Conservation (phyloP, 1,140 invertebrate species). For the Ganaspis sp. region DNA sequence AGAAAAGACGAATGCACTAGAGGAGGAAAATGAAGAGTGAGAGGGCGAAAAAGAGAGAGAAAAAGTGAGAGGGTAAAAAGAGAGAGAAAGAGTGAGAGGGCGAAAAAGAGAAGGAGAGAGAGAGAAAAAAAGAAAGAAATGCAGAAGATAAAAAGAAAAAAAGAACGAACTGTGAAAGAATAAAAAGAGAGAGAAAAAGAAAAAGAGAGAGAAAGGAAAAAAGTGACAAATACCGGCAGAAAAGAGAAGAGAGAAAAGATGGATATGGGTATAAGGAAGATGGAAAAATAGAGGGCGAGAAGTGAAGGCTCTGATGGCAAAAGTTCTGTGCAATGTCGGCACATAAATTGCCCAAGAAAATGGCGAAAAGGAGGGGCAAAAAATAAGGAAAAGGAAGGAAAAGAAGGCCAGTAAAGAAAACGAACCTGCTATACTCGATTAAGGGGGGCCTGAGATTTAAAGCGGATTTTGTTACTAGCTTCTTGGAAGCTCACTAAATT, state of each 20-base stretch:
- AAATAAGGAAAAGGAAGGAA: conserved; percentile 40
- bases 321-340: conserved; percentile 43
- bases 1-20: neutral
- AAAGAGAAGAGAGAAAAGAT: neutral
- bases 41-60: neutral
- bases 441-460: conserved; percentile 25
- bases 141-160: neutral
- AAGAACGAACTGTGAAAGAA: too few species aligned
- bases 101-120: neutral
- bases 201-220: conserved; percentile 7
- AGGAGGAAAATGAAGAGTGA: neutral
- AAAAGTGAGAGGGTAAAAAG: neutral
- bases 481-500: conserved; percentile 8
- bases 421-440: conserved; percentile 31
- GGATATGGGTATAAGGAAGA: conserved; percentile 3
- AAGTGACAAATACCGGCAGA: neutral
- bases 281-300: conserved; percentile 34
- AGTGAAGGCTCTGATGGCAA: conserved; percentile 47
- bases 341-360: conserved; percentile 50
- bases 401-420: conserved; percentile 17
- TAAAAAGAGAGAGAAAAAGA: neutral
- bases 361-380: conserved; percentile 28
- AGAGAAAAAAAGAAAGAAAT: neutral
- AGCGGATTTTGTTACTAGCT: conserved; percentile 21
- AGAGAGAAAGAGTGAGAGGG: neutral